These are phyloP conservation scores for Druon quercuslanigerum DNA, from an alignment of 1,140 invertebrate species.

Conservation along the genomic window DNA sequence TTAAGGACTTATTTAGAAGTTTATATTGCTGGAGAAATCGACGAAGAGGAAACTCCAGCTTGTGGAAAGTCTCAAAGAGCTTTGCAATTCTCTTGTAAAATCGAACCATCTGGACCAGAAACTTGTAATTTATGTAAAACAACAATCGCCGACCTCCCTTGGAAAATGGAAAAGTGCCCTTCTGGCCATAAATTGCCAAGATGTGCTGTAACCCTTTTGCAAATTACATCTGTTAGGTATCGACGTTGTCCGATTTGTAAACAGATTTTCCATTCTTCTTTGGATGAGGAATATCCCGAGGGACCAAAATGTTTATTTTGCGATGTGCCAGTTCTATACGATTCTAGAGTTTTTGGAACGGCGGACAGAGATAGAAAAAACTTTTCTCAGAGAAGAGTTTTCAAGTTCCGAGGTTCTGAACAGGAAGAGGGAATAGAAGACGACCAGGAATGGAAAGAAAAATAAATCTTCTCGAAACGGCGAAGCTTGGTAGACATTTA, in stretches of 20 bases:
- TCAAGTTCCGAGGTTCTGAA: slow-evolving; percentile 32
- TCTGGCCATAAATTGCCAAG: slow-evolving; percentile 67
- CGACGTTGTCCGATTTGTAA: slow-evolving; percentile 64
- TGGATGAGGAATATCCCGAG: slow-evolving; percentile 59
- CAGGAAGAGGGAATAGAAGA: slow-evolving; percentile 46
- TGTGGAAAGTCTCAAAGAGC: slow-evolving; percentile 42
- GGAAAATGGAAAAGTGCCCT: slow-evolving; percentile 57
- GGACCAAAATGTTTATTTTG: slow-evolving; percentile 67
- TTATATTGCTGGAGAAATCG: slow-evolving; percentile 61
- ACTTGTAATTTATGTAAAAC: slow-evolving; percentile 62
- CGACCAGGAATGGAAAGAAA: slow-evolving; percentile 35
- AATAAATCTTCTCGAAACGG: background rate
- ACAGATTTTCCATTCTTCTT: slow-evolving; percentile 65
- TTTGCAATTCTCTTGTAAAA: slow-evolving; percentile 43
- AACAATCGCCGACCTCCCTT: slow-evolving; percentile 59
- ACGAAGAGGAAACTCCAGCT: slow-evolving; percentile 43
- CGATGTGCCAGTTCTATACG: slow-evolving; percentile 62
- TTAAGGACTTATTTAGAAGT: slow-evolving; percentile 64
- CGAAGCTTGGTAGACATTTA: background rate
- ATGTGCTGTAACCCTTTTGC: slow-evolving; percentile 67
- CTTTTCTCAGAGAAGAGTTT: slow-evolving; percentile 60
- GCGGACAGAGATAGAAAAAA: slow-evolving; percentile 41
- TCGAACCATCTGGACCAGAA: slow-evolving; percentile 50
- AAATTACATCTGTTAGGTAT: slow-evolving; percentile 62
- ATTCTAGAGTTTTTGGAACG: slow-evolving; percentile 49